These are phyloP conservation scores for Callocephalon fimbriatum DNA, from an alignment of 2,113 vertebrate species.

Conservation along the genomic window DNA sequence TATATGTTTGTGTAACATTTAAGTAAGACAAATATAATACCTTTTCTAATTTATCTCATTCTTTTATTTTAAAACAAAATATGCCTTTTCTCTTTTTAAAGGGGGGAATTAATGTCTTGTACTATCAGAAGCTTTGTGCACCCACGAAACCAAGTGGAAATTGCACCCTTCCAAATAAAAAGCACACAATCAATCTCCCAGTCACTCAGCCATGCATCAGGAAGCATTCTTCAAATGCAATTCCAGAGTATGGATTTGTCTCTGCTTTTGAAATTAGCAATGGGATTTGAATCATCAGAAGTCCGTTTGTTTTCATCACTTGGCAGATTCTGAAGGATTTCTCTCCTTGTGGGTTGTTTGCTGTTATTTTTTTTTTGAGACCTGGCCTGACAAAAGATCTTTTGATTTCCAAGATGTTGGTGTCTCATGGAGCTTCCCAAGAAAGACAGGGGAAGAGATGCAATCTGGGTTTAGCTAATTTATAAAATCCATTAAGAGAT, in stretches of 20 bases:
- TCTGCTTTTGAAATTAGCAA: conserved; percentile 11
- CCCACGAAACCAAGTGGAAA: neutral
- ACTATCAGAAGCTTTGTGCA: neutral
- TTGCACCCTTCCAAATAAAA: neutral
- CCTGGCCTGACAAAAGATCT: neutral
- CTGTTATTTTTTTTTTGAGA: neutral
- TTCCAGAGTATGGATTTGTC: conserved; percentile 1
- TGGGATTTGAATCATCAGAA: conserved; percentile 33
- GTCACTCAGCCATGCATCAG: neutral
- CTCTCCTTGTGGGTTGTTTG: neutral
- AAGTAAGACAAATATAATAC: neutral
- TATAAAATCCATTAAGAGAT: neutral
- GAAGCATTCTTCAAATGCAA: neutral
- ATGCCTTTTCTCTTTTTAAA: neutral
- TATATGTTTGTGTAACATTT: neutral
- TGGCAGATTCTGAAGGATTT: neutral
- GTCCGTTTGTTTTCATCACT: neutral
- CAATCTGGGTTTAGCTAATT: neutral
- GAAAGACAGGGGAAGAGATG: neutral
- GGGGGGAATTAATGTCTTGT: neutral
- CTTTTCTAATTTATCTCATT: neutral
- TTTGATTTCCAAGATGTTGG: neutral
- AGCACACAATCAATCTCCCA: neutral
- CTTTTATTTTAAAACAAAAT: neutral
- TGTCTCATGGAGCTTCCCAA: neutral